phyloP scores from a whole-genome alignment of 2,797 vertebrate species.

The Melanotaenia nigrans region DNA sequence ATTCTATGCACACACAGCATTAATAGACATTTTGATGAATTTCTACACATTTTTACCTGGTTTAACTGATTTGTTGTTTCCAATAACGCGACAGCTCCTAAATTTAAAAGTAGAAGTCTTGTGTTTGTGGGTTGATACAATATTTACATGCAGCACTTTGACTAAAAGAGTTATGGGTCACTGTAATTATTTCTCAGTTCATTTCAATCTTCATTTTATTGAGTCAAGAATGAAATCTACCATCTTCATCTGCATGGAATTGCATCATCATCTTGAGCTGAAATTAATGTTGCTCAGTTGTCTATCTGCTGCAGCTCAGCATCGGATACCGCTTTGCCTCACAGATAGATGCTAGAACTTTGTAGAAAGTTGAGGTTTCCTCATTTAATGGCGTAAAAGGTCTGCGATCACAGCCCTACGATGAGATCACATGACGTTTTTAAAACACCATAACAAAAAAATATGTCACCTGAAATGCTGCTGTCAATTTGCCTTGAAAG shows the following conservation, averaged over 20 bases:
- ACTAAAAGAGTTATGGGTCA: background rate
- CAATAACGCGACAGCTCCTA: background rate
- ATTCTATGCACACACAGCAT: no score
- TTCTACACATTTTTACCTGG: no score
- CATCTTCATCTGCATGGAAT: background rate
- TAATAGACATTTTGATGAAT: background rate
- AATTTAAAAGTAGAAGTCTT: background rate
- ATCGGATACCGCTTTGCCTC: background rate
- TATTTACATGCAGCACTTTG: background rate
- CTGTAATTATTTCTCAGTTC: background rate
- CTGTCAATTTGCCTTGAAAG: no score
- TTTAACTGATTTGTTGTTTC: background rate
- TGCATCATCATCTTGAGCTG: no score
- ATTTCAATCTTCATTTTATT: background rate
- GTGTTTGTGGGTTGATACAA: background rate
- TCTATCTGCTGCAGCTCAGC: background rate
- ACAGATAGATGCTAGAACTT: background rate
- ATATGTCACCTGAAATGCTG: no score
- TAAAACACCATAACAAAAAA: no score
- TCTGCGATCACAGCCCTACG: no score
- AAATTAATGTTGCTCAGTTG: background rate
- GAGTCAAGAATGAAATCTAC: background rate
- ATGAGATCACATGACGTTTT: no score
- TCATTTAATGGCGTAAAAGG: slow-evolving; percentile 1
- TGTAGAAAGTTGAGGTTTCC: slow-evolving; percentile 5